These are phyloP conservation scores for Drosophila demipolita DNA, from an alignment of 2,888 invertebrate species.

Conservation along the genomic window DNA sequence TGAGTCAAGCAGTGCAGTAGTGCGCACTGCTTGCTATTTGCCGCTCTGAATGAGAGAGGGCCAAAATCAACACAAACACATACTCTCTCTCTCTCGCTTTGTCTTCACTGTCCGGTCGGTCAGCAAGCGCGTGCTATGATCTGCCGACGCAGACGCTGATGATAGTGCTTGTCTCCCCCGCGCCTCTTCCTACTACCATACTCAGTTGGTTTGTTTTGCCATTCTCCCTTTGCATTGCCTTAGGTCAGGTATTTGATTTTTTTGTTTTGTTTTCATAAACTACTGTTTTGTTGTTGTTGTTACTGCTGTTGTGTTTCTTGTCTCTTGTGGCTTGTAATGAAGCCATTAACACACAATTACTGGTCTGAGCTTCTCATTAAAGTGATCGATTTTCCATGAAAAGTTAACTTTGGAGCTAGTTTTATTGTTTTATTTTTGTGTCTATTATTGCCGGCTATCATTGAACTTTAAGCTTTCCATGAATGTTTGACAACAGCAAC, in stretches of 20 bases:
- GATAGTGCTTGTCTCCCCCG: slow-evolving; percentile 14
- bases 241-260: slow-evolving; percentile 71
- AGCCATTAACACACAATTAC: slow-evolving; percentile 71
- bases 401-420: slow-evolving; percentile 13
- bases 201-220: slow-evolving; percentile 6
- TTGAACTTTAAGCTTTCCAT: slow-evolving; percentile 40
- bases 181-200: background rate
- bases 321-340: slow-evolving; percentile 65
- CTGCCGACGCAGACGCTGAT: slow-evolving; percentile 27
- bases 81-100: slow-evolving; percentile 3
- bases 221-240: slow-evolving; percentile 63
- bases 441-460: slow-evolving; percentile 45
- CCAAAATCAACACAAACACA: background rate
- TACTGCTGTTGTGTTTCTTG: slow-evolving; percentile 17
- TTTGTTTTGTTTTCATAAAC: slow-evolving; percentile 47
- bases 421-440: background rate
- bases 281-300: slow-evolving; percentile 43
- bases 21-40: slow-evolving; percentile 51
- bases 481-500: slow-evolving; percentile 37
- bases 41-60: slow-evolving; percentile 15
- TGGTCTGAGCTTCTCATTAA: slow-evolving; percentile 51
- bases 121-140: slow-evolving; percentile 53
- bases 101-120: slow-evolving; percentile 16
- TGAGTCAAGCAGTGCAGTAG: slow-evolving; percentile 34
- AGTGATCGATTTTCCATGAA: slow-evolving; percentile 54